Evolutionary conservation across 2,888 invertebrate genomes (phyloP), one percentile per base, ranked within the genome.

Genomic region (Patella pellucida): DNA sequence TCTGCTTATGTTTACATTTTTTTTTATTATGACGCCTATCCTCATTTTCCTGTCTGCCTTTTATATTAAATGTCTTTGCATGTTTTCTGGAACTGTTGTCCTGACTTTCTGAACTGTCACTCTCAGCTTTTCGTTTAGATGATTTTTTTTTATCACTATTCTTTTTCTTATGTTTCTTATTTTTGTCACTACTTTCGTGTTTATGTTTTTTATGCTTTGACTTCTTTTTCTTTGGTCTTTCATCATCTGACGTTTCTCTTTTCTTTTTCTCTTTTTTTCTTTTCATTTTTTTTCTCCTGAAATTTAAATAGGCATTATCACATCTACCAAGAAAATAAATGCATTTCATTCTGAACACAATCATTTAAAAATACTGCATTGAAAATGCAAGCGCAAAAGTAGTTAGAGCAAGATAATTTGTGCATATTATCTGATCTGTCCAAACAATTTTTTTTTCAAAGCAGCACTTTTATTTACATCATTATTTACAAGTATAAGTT

Each of bases 221-320:
- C 15, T 71, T 70, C 15, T 23, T 27, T 19, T 70, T 67, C 31
- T 54, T 68, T 2, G 50, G 51, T 68, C n/a, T 68, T 62, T 75
- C 72, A 31, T 31, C 71, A 41, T 31, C 41, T 19, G 9, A 41
- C 1, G n/a, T 27, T 41, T 54, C 27, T 52, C 15, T 31, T 74
- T 68, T 31, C 41, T 69, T 52, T 72, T 51, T 72, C 56, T 70
- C 68, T 69, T 51, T 76, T 27, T 76, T 72, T 67, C 51, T 73
- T 52, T 73, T 72, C 73, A 51, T 73, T 73, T 62, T 69, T 31
- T 67, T 68, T 71, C 67, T 71, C 72, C 70, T 72, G 51, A 62
- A 62, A 62, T 19, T 12, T 11, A 5, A 62, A 62, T 3, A 62
- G 41, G 41, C 41, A 41, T 41, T 41, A 41, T 41, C 41, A 41